phyloP scores from a whole-genome alignment of 2,797 vertebrate species.

The Rhinella marina region DNA sequence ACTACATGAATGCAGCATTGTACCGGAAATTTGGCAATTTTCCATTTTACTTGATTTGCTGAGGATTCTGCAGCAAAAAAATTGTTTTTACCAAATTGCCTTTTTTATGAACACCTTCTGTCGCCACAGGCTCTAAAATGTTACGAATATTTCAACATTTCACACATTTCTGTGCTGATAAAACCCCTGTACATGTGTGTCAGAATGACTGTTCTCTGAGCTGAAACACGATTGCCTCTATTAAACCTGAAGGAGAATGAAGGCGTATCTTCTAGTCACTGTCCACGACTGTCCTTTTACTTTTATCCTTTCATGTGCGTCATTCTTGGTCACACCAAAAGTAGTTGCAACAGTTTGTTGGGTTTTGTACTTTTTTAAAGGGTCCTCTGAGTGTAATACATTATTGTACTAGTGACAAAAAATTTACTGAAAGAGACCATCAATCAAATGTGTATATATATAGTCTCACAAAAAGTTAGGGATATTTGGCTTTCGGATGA shows the following conservation, averaged over 20 bases:
- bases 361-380: not conserved
- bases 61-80: constrained; percentile 2
- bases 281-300: too few relatives aligned
- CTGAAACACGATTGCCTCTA: not conserved
- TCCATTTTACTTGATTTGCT: not conserved
- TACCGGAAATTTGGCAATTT: not conserved
- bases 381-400: not conserved
- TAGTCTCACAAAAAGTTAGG: too few relatives aligned
- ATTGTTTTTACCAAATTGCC: not conserved
- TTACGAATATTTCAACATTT: not conserved
- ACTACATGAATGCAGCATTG: not conserved
- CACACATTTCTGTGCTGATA: not conserved
- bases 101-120: not conserved
- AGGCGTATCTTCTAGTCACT: not conserved
- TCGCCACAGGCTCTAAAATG: not conserved
- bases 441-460: too few relatives aligned
- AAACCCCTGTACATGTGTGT: not conserved
- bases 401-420: too few relatives aligned
- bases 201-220: not conserved
- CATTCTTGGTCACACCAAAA: not conserved
- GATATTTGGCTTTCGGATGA: too few relatives aligned
- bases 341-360: not conserved
- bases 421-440: too few relatives aligned
- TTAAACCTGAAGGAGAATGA: not conserved
- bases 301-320: not conserved